Conservation (phyloP, 30 jellyfish, hydroid and myxozoan genomes). For the Turritopsis dohrnii region DNA sequence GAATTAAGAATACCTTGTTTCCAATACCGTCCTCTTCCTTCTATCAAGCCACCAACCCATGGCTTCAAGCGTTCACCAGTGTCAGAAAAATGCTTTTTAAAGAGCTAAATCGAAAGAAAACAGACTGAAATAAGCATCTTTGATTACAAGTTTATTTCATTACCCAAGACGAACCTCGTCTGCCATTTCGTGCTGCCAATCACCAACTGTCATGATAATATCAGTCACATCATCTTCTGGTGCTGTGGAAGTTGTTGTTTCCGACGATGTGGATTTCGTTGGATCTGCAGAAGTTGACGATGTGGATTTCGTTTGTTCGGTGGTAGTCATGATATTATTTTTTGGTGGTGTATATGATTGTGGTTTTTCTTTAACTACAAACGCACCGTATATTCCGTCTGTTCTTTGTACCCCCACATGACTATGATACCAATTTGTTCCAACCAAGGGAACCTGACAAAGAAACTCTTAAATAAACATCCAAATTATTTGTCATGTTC, state of each 20-base stretch:
- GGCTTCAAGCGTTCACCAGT: conserved; percentile 11
- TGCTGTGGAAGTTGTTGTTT: conserved; percentile 14
- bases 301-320: no score
- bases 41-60: conserved; percentile 85
- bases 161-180: conserved; percentile 70
- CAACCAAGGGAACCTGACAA: conserved; percentile 68
- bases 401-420: conserved; percentile 84
- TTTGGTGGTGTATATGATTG: no score
- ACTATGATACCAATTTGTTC: conserved; percentile 91
- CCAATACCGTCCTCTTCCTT: conserved; percentile 71
- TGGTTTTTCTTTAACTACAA: conserved; percentile 70
- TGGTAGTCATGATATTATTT: no score
- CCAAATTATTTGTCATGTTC: no score
- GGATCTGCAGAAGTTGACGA: no score
- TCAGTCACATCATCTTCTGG: conserved; percentile 32
- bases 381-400: conserved; percentile 78
- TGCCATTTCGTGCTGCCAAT: conserved; percentile 88
- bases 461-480: neutral
- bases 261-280: no score
- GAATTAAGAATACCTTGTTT: neutral
- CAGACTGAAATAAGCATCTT: neutral
- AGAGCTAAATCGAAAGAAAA: neutral
- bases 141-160: neutral
- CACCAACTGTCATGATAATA: conserved; percentile 85
- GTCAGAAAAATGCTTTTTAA: neutral